Evolutionary conservation across 2,113 vertebrate species (phyloP).

Genomic region (Jaculus jaculus): DNA sequence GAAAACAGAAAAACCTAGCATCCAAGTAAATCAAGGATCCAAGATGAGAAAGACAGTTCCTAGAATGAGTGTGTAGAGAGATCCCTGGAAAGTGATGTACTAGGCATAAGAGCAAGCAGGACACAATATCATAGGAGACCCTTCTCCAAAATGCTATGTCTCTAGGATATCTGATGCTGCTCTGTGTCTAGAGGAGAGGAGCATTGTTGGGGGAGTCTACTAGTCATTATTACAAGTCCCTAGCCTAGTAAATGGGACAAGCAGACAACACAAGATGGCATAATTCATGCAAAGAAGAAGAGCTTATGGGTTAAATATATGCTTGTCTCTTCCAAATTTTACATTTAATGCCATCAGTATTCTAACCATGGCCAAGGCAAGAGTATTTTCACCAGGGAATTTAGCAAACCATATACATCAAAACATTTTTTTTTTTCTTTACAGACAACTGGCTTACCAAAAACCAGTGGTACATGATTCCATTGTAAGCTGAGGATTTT

Average conservation of each 20-base stretch:
- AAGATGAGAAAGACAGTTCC: not conserved
- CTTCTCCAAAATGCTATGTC: not conserved
- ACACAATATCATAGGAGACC: not conserved
- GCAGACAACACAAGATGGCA: not conserved
- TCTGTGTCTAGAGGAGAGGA: not conserved
- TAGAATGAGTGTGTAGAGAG: too few relatives aligned
- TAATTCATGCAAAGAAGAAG: not conserved
- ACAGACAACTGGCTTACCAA: not conserved
- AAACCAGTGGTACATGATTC: not conserved
- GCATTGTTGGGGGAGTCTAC: not conserved
- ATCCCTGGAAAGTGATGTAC: fast-evolving
- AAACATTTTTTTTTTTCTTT: not conserved
- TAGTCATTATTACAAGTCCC: not conserved
- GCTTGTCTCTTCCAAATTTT: not conserved
- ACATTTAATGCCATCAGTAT: not conserved
- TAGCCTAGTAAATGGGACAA: not conserved
- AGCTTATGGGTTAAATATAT: not conserved
- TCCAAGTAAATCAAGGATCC: not conserved
- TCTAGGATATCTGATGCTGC: not conserved
- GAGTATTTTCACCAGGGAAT: not conserved
- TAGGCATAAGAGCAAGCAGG: not conserved
- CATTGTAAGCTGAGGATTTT: not conserved
- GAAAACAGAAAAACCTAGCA: not conserved
- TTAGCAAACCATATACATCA: not conserved
- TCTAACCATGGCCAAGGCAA: not conserved